Conservation (phyloP, 2,113 vertebrate genomes). For the Lagopus muta region DNA sequence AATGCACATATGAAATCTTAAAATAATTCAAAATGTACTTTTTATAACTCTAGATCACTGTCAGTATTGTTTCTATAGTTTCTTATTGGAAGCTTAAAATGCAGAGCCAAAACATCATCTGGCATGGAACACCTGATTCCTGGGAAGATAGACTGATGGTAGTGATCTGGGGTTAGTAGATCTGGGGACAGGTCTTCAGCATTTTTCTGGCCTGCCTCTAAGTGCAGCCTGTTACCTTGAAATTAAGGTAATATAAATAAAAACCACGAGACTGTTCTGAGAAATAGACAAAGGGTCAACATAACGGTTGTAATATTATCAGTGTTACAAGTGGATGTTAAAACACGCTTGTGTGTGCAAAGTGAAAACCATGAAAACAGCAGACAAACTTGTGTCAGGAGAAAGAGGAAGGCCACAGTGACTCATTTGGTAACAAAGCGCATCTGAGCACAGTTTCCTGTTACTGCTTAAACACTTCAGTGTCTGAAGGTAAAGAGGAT, state of each 20-base stretch:
- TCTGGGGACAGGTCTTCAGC: neutral
- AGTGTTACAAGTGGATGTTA: neutral
- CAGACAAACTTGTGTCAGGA: accelerated
- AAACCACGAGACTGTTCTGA: neutral
- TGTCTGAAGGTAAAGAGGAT: accelerated
- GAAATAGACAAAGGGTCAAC: neutral
- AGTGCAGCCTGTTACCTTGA: neutral
- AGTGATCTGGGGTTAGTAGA: neutral
- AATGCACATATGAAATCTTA: slow-evolving; percentile 21
- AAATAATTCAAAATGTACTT: slow-evolving; percentile 7
- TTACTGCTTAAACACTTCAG: neutral
- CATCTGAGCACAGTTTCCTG: neutral
- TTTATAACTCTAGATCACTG: neutral
- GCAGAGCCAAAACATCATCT: neutral
- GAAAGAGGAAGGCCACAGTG: neutral
- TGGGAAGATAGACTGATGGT: neutral
- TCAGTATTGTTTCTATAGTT: slow-evolving; percentile 12
- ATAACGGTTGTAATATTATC: neutral
- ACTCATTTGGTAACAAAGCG: neutral
- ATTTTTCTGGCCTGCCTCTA: neutral
- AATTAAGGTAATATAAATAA: neutral
- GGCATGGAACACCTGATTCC: slow-evolving; percentile 4
- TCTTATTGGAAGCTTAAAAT: slow-evolving; percentile 24
- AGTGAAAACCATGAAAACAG: neutral
- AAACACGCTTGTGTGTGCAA: neutral